These are phyloP conservation scores for Hyppa rectilinea DNA, from an alignment of 2,888 invertebrate species.

Conservation along the genomic window DNA sequence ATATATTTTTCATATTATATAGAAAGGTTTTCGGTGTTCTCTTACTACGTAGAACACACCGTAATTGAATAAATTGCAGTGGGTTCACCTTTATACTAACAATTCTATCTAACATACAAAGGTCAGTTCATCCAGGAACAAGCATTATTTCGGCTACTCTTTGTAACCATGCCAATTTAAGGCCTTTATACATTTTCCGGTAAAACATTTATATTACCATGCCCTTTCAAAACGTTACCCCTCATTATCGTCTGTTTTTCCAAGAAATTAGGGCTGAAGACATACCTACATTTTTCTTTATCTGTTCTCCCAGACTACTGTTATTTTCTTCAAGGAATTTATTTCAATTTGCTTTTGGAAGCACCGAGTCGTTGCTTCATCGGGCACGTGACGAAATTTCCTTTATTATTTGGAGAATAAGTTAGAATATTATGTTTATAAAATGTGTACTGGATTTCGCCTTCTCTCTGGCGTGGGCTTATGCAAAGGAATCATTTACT, in stretches of 20 bases:
- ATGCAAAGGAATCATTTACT: background rate
- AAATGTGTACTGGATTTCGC: background rate
- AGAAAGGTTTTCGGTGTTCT: no score
- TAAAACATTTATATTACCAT: background rate
- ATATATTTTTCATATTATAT: no score
- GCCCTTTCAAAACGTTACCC: conserved; percentile 6
- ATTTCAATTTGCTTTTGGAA: conserved; percentile 49
- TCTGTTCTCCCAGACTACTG: conserved; percentile 13
- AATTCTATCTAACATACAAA: background rate
- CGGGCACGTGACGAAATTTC: conserved; percentile 40
- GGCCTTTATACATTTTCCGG: background rate
- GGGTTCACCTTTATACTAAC: background rate
- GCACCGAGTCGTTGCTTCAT: conserved; percentile 32
- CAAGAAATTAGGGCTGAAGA: conserved; percentile 2
- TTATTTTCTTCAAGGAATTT: conserved; percentile 54
- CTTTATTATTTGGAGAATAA: conserved; percentile 19
- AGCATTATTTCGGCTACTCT: background rate
- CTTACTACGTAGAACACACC: background rate
- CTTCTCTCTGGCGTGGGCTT: no score
- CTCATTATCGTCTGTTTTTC: conserved; percentile 6
- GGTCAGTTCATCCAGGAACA: background rate
- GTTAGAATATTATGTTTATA: conserved; percentile 9
- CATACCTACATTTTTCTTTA: conserved; percentile 25
- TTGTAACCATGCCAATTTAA: background rate
- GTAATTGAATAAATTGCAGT: background rate